Evolutionary conservation across 2,113 vertebrate species (phyloP).

Genomic region (Tor tambroides): DNA sequence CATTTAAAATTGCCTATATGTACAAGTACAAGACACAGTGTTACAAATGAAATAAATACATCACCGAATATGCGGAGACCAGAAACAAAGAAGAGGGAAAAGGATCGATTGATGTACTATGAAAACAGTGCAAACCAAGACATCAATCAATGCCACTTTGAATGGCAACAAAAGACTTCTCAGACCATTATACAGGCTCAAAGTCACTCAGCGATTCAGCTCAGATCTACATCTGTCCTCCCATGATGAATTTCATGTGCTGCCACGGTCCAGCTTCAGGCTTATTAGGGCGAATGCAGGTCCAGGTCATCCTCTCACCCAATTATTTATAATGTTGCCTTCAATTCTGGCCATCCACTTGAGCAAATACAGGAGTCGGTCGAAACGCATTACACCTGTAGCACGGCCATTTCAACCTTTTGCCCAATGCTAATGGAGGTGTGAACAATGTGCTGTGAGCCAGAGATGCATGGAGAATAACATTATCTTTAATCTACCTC

Average conservation of each 20-base stretch:
- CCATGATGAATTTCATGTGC: slow-evolving; percentile 35
- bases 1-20: neutral
- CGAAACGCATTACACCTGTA: slow-evolving; percentile 35
- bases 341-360: slow-evolving; percentile 28
- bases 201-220: slow-evolving; percentile 40
- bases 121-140: slow-evolving; percentile 46
- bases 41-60: neutral
- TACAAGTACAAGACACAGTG: neutral
- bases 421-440: slow-evolving; percentile 26
- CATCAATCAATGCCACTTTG: slow-evolving; percentile 56
- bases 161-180: slow-evolving; percentile 45
- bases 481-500: slow-evolving; percentile 46
- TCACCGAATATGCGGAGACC: neutral
- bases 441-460: slow-evolving; percentile 15
- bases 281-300: neutral
- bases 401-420: slow-evolving; percentile 26
- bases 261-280: slow-evolving; percentile 12
- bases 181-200: slow-evolving; percentile 29
- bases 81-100: slow-evolving; percentile 17
- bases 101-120: slow-evolving; percentile 50
- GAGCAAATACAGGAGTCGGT: slow-evolving; percentile 24
- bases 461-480: slow-evolving; percentile 32
- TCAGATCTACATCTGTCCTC: slow-evolving; percentile 35
- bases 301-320: slow-evolving; percentile 11
- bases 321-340: slow-evolving; percentile 32